Base-by-base conservation (phyloP, 2,888 invertebrate species). In the Spodoptera picta region DNA sequence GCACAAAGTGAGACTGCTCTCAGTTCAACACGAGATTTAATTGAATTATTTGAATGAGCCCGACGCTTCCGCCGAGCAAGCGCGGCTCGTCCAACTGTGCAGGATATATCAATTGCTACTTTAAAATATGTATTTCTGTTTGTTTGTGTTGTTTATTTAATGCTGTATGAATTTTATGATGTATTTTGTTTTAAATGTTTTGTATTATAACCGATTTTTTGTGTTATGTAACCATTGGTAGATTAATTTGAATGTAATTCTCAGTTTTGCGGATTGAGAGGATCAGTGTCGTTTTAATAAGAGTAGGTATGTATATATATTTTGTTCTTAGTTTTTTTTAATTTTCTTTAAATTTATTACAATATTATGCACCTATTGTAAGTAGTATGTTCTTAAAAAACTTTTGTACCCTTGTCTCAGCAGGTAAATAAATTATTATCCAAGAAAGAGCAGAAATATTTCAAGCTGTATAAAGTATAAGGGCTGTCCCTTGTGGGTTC, bases 1-100 rank as follows among this genome's bases (percentile, higher is more conserved):
- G 87, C 88, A 88, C 88, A 88, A 88, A 90, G 84, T 87, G 86
- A 83, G 87, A 85, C 87, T 90, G 92, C 88, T 88, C 90, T 90
- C 87, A 86, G 89, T 85, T 87, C 87, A 83, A 84, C 85, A 82
- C 85, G 86, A 85, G 89, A 90, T 90, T 91, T 93, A 93, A 94
- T 94, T 93, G 91, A 93, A 94, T 94, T 93, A 94, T 93, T 91
- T 86, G 92, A 93, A 90, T 91, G 92, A 92, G 88, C 87, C 88
- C 93, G 90, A 88, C 90, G 91, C 90, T 93, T 93, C 94, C 94
- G 93, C 83, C 87, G 88, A 64, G 65, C 73, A 82, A 81, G 80
- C 80, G 63, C 76, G 73, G 65, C 80, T 77, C 80, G 82, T 67
- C 70, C 84, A 77, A 81, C 83, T 82, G 71, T 85, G 86, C 92